Conservation (phyloP, 2,797 vertebrate genomes). For the Phoxinus dragarum region DNA sequence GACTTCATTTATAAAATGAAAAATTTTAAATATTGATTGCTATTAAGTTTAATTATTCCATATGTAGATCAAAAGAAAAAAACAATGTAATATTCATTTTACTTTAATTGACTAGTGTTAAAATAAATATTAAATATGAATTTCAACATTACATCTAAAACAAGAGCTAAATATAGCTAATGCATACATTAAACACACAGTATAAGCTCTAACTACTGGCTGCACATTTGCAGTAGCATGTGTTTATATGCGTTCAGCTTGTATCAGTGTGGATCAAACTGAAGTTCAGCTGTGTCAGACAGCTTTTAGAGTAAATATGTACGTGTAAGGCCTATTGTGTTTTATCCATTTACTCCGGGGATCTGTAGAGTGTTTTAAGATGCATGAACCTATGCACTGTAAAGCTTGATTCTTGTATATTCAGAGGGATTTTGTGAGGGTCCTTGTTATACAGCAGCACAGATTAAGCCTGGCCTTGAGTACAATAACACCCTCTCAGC, state of each 20-base stretch:
- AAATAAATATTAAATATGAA: not conserved
- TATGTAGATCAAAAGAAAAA: too few relatives aligned
- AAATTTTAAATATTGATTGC: too few relatives aligned
- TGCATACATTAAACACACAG: not conserved
- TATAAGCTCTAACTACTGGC: not conserved
- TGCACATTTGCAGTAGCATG: not conserved
- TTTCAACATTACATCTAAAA: not conserved
- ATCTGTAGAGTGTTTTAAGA: conserved; percentile 4
- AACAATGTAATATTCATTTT: too few relatives aligned
- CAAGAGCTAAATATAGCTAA: not conserved
- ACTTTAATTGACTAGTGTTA: too few relatives aligned
- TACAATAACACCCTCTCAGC: conserved; percentile 26
- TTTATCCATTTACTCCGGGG: conserved; percentile 5
- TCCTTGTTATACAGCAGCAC: conserved; percentile 24
- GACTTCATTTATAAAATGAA: too few relatives aligned
- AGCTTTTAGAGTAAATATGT: not conserved
- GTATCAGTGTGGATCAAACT: not conserved
- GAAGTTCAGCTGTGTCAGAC: not conserved
- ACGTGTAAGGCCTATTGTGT: not conserved
- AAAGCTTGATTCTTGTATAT: not conserved
- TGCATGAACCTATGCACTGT: not conserved
- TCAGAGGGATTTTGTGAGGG: not conserved
- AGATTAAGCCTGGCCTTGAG: conserved; percentile 29
- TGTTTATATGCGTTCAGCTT: not conserved
- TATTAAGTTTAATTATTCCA: too few relatives aligned